Base-by-base conservation (phyloP, 2,113 vertebrate genomes). In the Vicugna pacos region DNA sequence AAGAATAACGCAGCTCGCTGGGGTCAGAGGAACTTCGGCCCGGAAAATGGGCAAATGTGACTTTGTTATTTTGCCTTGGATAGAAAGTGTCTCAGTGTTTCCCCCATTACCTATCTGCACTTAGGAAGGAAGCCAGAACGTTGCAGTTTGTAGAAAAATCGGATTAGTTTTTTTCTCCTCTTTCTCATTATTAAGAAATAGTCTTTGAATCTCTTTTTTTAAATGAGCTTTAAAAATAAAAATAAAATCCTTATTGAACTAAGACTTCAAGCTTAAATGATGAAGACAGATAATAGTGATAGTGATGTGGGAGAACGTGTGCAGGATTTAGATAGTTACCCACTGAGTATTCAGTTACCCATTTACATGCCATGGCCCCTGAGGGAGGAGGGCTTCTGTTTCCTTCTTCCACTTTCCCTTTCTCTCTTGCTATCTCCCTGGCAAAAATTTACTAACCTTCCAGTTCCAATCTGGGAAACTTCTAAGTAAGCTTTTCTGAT, bases 81-180 rank as follows among this genome's bases (percentile, higher is more conserved):
- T 32, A 72, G 26, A 85, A 93, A 96, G 88, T 46, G 26, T n/a
- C 22, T 91, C n/a, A 82, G 17, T 52, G 8, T 56, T 84, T 89
- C 56, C 22, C n/a, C 13, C 24, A 60, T 91, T 65, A 91, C n/a
- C 64, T 83, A 91, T 75, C 30, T 28, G 24, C 9, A 12, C 6
- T 65, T 46, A 88, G 30, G 35, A 94, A 64, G 60, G 24, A 72
- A 8, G 32, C 35, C 20, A 48, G 30, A 54, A 60, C 28, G 48
- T 64, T 86, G 62, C 26, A 65, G 22, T 62, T 94, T 58, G 6
- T 75, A 65, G 60, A 79, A 69, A 10, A 75, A 84, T 95, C 75
- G 64, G 86, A 91, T 69, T 38, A 30, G 16, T 67, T 38, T 56
- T 83, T 93, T 30, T 13, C 42, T 54, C 8, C 15, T 72, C 79